Percentiles rank a stretch among this genome's conserved stretches.
Evolutionary conservation across 2,113 vertebrate species (phyloP).

Genomic region (Pardalotus punctatus): DNA sequence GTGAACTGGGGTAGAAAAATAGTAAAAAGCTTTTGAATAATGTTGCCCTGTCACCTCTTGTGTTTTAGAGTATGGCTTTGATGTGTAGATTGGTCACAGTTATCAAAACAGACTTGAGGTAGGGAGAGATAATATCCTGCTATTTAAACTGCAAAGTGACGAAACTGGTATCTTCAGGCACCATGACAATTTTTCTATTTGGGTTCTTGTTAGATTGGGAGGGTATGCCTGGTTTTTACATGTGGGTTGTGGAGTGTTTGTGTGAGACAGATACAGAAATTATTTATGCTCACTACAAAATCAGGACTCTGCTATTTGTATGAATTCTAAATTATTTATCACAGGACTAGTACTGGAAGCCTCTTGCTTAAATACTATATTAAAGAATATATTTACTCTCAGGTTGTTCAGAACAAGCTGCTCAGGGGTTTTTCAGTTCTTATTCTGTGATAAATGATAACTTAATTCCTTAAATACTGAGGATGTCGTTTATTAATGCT

Average conservation of each 20-base stretch:
- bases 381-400: not conserved
- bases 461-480: not conserved
- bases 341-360: not conserved
- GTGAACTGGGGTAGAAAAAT: not conserved
- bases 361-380: not conserved
- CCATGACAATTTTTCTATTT: not conserved
- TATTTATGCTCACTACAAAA: not conserved
- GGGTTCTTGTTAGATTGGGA: not conserved
- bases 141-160: not conserved
- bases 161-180: not conserved
- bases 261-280: not conserved
- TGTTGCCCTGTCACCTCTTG: not conserved
- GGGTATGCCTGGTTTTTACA: not conserved
- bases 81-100: not conserved
- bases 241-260: not conserved
- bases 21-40: not conserved
- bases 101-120: not conserved
- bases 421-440: not conserved
- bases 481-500: not conserved
- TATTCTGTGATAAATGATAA: not conserved
- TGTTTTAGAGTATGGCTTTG: not conserved
- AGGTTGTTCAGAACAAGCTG: not conserved
- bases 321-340: not conserved
- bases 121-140: not conserved
- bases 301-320: not conserved